Base-by-base conservation (phyloP, 2,113 vertebrate genomes). In the Labeo catla region DNA sequence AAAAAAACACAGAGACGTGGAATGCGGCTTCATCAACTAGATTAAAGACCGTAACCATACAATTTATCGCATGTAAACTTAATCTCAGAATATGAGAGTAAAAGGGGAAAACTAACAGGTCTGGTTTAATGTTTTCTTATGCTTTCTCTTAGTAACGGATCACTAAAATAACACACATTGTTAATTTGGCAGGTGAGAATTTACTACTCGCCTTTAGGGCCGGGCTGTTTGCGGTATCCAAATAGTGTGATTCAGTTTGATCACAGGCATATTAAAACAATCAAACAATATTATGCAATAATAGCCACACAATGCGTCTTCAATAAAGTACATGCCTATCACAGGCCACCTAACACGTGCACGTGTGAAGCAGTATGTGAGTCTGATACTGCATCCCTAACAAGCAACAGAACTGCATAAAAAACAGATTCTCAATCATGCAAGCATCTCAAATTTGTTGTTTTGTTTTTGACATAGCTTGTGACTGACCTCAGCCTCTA, bases 121-220 rank as follows among this genome's bases (percentile, higher is more conserved):
- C n/a, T 49, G 28, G 28, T 28, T 57, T 70, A 77, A 61, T 72
- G 63, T 78, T 79, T 52, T 52, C 39, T 84, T 84, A 61, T 79
- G 72, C 68, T 54, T 43, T 83, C 47, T 61, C 83, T 80, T 87
- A 74, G 87, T 85, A 79, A 88, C 86, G 84, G 83, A 45, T 87
- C 52, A 39, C 83, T 83, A 57, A 88, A 85, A 68, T 85, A 88
- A 88, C 86, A 87, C 61, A 88, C 83, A 85, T 70, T 73, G 81
- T 81, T 84, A 77, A 66, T 77, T 16, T 68, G 86, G 59, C 80
- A 83, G 59, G 50, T 92, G 93, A 93, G 87, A 94, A 90, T 89
- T 87, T 89, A 89, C 91, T 90, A 84, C 12, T 3, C 59, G 81
- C 86, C 83, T 81, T 74, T 47, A 77, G 88, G 52, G 49, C 70